These are phyloP conservation scores for Onychomys leucogaster DNA, from an alignment of 2,797 vertebrate genomes.

Conservation along the genomic window DNA sequence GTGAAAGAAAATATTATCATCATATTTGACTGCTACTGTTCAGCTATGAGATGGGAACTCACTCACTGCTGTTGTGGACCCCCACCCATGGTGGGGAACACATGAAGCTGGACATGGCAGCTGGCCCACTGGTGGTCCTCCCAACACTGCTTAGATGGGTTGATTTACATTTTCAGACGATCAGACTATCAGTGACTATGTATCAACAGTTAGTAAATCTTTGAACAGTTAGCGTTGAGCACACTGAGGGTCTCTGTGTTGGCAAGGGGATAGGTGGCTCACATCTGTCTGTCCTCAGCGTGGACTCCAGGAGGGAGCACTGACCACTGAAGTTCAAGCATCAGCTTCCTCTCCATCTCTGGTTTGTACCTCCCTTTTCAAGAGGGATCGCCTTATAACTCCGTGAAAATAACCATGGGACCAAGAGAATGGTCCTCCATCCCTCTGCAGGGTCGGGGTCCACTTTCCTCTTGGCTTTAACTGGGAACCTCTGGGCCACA, in stretches of 20 bases:
- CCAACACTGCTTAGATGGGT: background rate
- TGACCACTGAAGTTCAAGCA: background rate
- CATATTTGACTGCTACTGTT: background rate
- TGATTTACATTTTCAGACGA: background rate
- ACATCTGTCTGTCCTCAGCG: no score
- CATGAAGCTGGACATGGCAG: background rate
- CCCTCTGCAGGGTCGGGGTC: background rate
- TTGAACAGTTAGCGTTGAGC: background rate
- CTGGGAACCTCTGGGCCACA: slow-evolving; percentile 11
- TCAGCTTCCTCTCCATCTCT: background rate
- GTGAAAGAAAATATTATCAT: slow-evolving; percentile 15
- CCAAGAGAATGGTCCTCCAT: background rate
- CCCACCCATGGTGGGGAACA: background rate
- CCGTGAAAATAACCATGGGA: background rate
- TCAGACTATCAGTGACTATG: background rate
- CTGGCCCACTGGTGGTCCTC: background rate
- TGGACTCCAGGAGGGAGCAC: background rate
- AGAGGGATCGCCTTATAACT: background rate
- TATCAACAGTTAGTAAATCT: background rate
- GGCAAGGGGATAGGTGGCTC: background rate
- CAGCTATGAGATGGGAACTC: background rate
- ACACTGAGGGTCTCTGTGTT: background rate
- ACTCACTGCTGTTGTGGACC: background rate
- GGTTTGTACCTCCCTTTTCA: background rate
- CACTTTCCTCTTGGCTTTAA: slow-evolving; percentile 55